Percentiles rank a stretch among this genome's conserved stretches.
These are phyloP conservation scores for Mormyrus proboscirostris DNA, from an alignment of 2,797 vertebrate genomes.

Conservation along the genomic window DNA sequence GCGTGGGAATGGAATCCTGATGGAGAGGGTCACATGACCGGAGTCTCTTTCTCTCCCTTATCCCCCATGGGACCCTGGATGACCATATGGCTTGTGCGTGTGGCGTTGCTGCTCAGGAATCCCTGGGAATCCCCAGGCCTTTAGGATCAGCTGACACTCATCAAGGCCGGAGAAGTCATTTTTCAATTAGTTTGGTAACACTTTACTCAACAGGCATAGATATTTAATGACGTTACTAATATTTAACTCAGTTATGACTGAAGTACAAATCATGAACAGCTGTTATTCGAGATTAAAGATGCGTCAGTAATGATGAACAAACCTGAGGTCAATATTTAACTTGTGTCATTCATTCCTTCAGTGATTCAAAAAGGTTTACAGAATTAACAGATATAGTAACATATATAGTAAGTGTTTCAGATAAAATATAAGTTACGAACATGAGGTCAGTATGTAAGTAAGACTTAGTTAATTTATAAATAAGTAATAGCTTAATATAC, in stretches of 20 bases:
- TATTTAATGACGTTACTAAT: not conserved
- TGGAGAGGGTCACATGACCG: constrained; percentile 4
- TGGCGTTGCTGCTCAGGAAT: not conserved
- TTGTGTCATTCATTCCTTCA: not conserved
- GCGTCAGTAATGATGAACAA: not conserved
- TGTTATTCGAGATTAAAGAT: not conserved
- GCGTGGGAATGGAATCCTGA: constrained; percentile 26
- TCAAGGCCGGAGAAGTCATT: not conserved
- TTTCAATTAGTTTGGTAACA: not conserved
- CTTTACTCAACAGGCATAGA: not conserved
- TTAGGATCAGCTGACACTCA: not conserved
- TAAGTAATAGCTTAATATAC: not conserved
- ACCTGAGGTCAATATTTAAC: not conserved
- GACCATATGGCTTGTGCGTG: not conserved
- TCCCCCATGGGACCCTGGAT: not conserved
- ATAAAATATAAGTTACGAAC: not conserved
- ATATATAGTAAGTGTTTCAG: not conserved
- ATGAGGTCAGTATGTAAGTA: not conserved
- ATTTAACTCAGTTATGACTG: not conserved
- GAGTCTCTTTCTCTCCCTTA: constrained; percentile 8
- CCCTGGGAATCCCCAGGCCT: not conserved
- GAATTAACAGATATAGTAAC: not conserved
- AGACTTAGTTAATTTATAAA: not conserved
- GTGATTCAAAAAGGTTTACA: not conserved
- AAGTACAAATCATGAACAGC: not conserved